Percentiles rank a stretch among this genome's conserved stretches.
These are phyloP conservation scores for Fragum sueziense DNA, from an alignment of 2,888 invertebrate species.

Conservation along the genomic window DNA sequence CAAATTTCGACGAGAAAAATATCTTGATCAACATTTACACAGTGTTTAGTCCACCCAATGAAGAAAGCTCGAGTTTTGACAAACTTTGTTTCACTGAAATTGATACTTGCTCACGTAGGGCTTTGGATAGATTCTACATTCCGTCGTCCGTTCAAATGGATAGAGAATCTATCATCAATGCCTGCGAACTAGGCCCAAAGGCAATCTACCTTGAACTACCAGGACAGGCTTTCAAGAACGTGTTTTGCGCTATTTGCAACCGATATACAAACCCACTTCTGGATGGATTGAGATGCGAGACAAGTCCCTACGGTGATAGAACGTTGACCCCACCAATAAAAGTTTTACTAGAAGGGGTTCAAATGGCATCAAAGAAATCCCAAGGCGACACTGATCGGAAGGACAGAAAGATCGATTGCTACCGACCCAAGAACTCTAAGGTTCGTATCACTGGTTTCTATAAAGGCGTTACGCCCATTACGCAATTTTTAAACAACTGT, in stretches of 20 bases:
- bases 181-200: background rate
- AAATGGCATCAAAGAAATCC: background rate
- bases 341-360: background rate
- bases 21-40: background rate
- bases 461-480: too few relatives aligned
- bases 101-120: background rate
- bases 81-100: background rate
- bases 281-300: background rate
- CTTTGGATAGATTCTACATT: background rate
- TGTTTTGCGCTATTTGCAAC: background rate
- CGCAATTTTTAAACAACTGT: too few relatives aligned
- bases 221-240: background rate
- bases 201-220: background rate
- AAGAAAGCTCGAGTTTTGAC: background rate
- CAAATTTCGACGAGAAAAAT: background rate
- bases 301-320: background rate
- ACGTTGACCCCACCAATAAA: background rate
- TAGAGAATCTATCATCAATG: background rate
- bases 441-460: background rate
- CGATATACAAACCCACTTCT: background rate
- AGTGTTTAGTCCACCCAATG: background rate
- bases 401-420: background rate
- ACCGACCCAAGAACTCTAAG: background rate
- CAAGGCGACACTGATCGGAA: background rate
- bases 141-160: background rate